A percentile compares a stretch with the other conserved stretches of the same genome.
Conservation (phyloP, 2,113 vertebrate species). For the Lucifuga dentata region DNA sequence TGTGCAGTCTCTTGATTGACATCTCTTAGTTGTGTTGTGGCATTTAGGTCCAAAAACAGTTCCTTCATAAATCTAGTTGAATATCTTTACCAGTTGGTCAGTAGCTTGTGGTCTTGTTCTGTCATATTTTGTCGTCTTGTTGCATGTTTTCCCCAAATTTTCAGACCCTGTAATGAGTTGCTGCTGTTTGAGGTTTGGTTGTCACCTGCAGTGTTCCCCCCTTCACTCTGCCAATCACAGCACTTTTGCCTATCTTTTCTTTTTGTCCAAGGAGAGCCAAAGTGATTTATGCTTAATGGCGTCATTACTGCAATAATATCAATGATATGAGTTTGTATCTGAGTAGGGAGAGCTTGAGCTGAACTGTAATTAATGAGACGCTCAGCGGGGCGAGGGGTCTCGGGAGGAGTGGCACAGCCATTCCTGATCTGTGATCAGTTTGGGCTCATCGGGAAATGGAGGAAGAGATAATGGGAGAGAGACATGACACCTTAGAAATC, state of each 20-base stretch:
- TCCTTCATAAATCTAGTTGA: too few species aligned
- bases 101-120: too few species aligned
- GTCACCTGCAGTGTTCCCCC: not conserved
- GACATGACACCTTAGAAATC: constrained; percentile 38
- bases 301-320: constrained; percentile 64
- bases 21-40: too few species aligned
- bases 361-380: constrained; percentile 81
- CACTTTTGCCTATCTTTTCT: constrained; percentile 10
- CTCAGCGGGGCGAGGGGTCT: constrained; percentile 72
- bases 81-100: too few species aligned
- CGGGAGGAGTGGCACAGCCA: constrained; percentile 61
- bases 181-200: not conserved
- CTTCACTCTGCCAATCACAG: constrained; percentile 24
- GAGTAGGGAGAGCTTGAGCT: constrained; percentile 63
- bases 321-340: constrained; percentile 66
- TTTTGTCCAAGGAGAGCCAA: constrained; percentile 28
- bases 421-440: constrained; percentile 66
- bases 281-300: constrained; percentile 49
- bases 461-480: constrained; percentile 41
- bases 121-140: not conserved
- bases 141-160: not conserved
- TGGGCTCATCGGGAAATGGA: constrained; percentile 55
- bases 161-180: not conserved
- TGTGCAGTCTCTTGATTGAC: too few species aligned
- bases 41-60: too few species aligned